A percentile compares a stretch with the other conserved stretches of the same genome.
Evolutionary conservation across 23 tunicate species (phyloP).

Genomic region (Ascidia mentula): DNA sequence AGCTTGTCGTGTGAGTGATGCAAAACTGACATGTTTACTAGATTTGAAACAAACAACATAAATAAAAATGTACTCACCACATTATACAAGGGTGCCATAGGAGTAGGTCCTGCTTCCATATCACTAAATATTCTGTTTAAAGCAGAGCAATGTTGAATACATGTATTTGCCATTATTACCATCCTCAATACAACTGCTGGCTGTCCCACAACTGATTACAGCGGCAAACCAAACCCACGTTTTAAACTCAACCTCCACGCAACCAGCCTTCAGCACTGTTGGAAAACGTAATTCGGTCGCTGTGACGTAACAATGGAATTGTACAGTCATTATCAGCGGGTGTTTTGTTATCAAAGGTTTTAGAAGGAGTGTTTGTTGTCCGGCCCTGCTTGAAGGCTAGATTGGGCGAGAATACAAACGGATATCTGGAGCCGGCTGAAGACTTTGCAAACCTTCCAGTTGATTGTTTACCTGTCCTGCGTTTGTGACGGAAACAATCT

Average conservation of each 20-base stretch:
- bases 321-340: slow-evolving; percentile 5
- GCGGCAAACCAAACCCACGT: not conserved
- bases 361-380: not conserved
- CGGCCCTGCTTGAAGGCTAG: not conserved
- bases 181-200: not conserved
- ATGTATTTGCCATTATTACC: not conserved
- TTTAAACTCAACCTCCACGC: not conserved
- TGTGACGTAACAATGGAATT: slow-evolving; percentile 2
- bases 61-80: too few relatives aligned
- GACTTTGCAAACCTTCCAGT: too few relatives aligned
- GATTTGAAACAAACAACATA: too few relatives aligned
- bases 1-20: too few relatives aligned
- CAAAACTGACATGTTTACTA: too few relatives aligned
- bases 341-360: not conserved
- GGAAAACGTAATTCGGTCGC: not conserved
- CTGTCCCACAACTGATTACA: not conserved
- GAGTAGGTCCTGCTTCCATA: not conserved
- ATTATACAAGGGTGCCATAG: slow-evolving; percentile 1
- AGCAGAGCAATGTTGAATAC: not conserved
- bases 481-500: too few relatives aligned
- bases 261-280: not conserved
- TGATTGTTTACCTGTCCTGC: too few relatives aligned
- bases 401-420: not conserved
- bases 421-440: too few relatives aligned
- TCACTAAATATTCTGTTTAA: slow-evolving; percentile 23